Evolutionary conservation across 1,140 invertebrate genomes (phyloP), one percentile per base, ranked within the genome.

Genomic region (Cylas formicarius): DNA sequence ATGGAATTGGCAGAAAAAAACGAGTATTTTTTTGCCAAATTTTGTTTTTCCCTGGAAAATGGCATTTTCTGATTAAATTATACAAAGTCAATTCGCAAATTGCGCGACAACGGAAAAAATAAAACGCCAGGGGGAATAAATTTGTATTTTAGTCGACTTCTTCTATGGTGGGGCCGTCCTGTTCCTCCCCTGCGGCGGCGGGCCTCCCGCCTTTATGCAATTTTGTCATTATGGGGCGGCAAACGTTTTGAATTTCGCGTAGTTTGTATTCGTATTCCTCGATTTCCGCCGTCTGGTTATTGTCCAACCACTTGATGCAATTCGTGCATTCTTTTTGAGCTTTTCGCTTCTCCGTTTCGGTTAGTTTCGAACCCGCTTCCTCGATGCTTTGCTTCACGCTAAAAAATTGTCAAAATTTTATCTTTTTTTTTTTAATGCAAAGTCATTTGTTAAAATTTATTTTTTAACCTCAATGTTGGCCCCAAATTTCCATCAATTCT

Each of bases 231-330:
- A 75, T 66, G 1, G 71, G 66, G 27, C 60, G 62, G 48, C 71
- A 76, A 6, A 68, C 56, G 23, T 58, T 66, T 42, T 68, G 61
- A 8, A 76, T 17, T 40, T 75, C 71, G 41, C 70, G 61, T 53
- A 73, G 64, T 34, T 73, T 71, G 38, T 72, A 65, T 38, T 80
- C 75, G 54, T 71, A 78, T 43, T 81, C 78, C 32, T 80, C 76
- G 48, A 71, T 73, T 19, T 77, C 66, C 7, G 78, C 76, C 18
- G 74, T 63, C 13, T 74, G 71, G 56, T 86, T 84, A 10, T 58
- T 57, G 51, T 86, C 81, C 14, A 86, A 57, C 83, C 83, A 86
- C 13, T 63, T 67, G 14, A 75, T 56, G 19, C 63, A 66, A 14
- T 61, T 58, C 16, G 77, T 68, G 49, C 78, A 81, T 55, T 81